Evolutionary conservation across 2,888 invertebrate genomes (phyloP).

Genomic region (Apoda limacodes): DNA sequence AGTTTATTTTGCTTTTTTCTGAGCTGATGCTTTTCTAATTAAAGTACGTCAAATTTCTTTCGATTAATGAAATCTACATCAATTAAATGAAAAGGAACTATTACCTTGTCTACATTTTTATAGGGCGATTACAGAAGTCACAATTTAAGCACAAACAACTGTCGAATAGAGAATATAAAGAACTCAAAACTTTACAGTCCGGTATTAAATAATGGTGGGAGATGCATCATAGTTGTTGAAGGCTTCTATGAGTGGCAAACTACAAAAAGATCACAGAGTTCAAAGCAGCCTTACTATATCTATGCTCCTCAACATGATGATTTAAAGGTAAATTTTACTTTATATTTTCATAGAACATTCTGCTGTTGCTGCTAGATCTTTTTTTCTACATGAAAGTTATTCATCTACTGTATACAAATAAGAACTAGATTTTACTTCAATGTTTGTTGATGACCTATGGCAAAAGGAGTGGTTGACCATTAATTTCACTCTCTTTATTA

Average conservation of each 20-base stretch:
- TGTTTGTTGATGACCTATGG: too few relatives aligned
- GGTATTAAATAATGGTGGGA: constrained; percentile 75
- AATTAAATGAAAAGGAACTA: too few relatives aligned
- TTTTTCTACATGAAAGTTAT: not conserved
- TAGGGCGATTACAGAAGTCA: constrained; percentile 74
- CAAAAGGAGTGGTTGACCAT: too few relatives aligned
- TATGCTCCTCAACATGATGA: constrained; percentile 71
- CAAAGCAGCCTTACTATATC: constrained; percentile 81
- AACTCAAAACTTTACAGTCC: constrained; percentile 77
- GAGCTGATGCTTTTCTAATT: too few relatives aligned
- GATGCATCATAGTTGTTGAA: constrained; percentile 83
- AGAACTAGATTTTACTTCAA: constrained; percentile 1
- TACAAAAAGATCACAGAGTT: constrained; percentile 59
- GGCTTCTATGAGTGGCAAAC: constrained; percentile 89
- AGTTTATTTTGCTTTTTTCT: too few relatives aligned
- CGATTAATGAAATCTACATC: too few relatives aligned
- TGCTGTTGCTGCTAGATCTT: not conserved
- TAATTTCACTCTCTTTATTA: too few relatives aligned
- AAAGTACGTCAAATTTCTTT: too few relatives aligned
- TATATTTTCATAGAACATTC: constrained; percentile 41
- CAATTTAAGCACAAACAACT: constrained; percentile 81
- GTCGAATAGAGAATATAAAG: constrained; percentile 77
- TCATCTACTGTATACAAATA: too few relatives aligned
- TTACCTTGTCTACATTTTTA: constrained; percentile 8
- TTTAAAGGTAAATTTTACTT: constrained; percentile 33